Percentiles rank a stretch among this genome's conserved stretches.
These are phyloP conservation scores for Oenanthe melanoleuca DNA, from an alignment of 2,113 vertebrate species.

Conservation along the genomic window DNA sequence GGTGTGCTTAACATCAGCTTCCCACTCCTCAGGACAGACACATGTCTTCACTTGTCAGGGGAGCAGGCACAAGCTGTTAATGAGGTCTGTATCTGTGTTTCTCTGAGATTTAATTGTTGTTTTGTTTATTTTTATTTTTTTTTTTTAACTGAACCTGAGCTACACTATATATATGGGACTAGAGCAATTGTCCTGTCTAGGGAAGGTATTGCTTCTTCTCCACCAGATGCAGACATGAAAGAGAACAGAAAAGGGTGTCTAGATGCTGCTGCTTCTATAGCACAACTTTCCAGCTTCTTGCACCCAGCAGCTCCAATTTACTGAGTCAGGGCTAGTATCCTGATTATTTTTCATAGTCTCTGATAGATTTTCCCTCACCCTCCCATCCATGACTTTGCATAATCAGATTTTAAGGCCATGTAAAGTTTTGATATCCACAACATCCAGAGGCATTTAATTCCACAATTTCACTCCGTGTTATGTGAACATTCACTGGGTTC, in stretches of 20 bases:
- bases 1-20: not conserved
- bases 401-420: not conserved
- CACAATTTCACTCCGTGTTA: not conserved
- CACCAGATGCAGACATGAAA: not conserved
- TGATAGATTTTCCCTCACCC: not conserved
- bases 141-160: not conserved
- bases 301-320: not conserved
- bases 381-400: not conserved
- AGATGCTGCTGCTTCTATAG: not conserved
- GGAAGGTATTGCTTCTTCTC: not conserved
- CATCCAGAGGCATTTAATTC: not conserved
- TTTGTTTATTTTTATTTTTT: too few relatives aligned
- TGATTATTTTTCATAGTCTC: not conserved
- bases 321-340: not conserved
- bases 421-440: not conserved
- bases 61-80: not conserved
- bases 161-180: not conserved
- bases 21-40: not conserved
- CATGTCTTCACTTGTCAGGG: not conserved
- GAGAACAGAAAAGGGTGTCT: not conserved
- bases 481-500: not conserved
- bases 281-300: not conserved
- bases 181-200: not conserved
- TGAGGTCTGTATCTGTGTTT: not conserved
- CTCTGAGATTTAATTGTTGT: not conserved